These are phyloP conservation scores for Heteromurus nitidus DNA, from an alignment of 2,888 invertebrate species.

Conservation along the genomic window DNA sequence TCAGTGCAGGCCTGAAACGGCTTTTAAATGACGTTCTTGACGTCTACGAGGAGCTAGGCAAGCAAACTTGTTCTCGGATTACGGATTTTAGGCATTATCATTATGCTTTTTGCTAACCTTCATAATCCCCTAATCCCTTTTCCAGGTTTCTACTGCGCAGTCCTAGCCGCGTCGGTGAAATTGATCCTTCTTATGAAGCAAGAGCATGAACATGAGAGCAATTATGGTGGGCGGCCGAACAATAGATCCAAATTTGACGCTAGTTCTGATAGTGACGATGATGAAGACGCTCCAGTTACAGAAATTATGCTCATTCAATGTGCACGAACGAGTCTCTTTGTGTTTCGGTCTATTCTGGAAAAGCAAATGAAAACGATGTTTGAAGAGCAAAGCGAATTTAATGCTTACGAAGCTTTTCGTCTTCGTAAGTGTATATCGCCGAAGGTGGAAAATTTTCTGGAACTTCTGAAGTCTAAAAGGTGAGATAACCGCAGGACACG, in stretches of 20 bases:
- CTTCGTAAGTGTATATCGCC: no score
- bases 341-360: constrained; percentile 75
- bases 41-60: not conserved
- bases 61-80: no score
- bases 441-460: no score
- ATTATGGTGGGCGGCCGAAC: not conserved
- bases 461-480: no score
- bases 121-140: no score
- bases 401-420: no score
- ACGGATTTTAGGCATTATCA: no score
- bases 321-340: constrained; percentile 79
- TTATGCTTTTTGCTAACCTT: no score
- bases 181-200: not conserved
- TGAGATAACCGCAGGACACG: no score
- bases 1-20: not conserved
- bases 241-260: not conserved
- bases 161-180: not conserved
- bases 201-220: not conserved
- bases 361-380: not conserved
- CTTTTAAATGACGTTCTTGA: not conserved
- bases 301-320: constrained; percentile 77
- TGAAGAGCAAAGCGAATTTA: not conserved
- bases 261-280: not conserved
- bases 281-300: not conserved
- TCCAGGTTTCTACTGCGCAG: no score